Evolutionary conservation across 1,140 invertebrate species (phyloP), one percentile per base, ranked within the genome.

Genomic region (Lepidurus packardi): DNA sequence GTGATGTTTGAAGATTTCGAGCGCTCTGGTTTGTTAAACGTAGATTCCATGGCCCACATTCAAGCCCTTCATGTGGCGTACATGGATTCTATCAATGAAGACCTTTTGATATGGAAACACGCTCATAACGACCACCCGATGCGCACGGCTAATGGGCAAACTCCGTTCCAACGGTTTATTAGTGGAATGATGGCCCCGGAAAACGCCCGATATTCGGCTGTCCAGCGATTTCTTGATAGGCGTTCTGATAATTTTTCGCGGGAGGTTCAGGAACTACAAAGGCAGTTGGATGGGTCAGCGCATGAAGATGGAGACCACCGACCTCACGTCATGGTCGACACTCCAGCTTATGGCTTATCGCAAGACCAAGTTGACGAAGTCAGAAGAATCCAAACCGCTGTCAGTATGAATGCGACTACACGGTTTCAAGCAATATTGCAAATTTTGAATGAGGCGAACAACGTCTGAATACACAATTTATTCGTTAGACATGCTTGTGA

Each of bases 201-300:
- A 47, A 47, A 47, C 45, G 45, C 45, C 45, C 45, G 45, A 47
- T 47, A 47, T 47, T 47, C 45, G 45, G 45, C 45, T 47, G 45
- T 47, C 45, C 45, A 47, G 45, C 45, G 45, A 16, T 47, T 47
- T 47, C 45, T 47, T 47, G 45, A 47, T 47, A 47, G 45, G 45
- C 45, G 45, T 11, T 47, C 45, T 16, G 45, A 47, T 47, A 47
- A 47, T 47, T 47, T 47, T 47, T 47, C 45, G 16, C 45, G 45
- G 16, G 45, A 47, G 9, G 16, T 47, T 47, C 45, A 47, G 16
- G 4, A 47, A 47, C 16, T 47, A 6, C 45, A 47, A 47, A 47
- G 45, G 16, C 45, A 47, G 16, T 47, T 47, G 45, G 45, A 47
- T 47, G 9, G 45, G 10, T 2, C 9, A 47, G 45, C 45, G 9